A percentile compares a stretch with the other conserved stretches of the same genome.
phyloP scores from a whole-genome alignment of 2,888 invertebrate genomes.

The Branchellion lobata region DNA sequence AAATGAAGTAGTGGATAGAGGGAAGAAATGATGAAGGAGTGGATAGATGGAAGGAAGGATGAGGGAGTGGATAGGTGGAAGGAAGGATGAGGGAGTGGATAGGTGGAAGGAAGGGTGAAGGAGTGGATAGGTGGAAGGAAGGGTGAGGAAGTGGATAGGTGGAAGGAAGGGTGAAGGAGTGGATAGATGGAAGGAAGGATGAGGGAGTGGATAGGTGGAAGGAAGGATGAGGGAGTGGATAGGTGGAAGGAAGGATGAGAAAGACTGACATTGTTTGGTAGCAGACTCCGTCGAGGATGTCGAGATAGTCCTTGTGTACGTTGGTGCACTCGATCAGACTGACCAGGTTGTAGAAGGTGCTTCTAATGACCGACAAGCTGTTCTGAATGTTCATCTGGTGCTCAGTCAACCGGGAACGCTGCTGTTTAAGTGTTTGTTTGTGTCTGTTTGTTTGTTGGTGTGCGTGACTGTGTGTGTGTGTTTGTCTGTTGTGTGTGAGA shows the following conservation, averaged over 20 bases:
- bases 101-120: no score
- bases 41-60: no score
- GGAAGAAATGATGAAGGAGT: no score
- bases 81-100: neutral
- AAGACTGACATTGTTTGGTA: slow-evolving; percentile 54
- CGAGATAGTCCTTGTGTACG: slow-evolving; percentile 50
- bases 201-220: neutral
- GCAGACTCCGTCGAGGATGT: slow-evolving; percentile 65
- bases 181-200: neutral
- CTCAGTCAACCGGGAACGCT: slow-evolving; percentile 30
- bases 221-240: no score
- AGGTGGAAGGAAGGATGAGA: no score
- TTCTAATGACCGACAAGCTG: slow-evolving; percentile 40
- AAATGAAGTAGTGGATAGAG: neutral
- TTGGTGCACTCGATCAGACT: slow-evolving; percentile 50
- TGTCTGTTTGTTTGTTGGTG: no score
- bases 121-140: no score
- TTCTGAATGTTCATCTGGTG: slow-evolving; percentile 2
- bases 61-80: neutral
- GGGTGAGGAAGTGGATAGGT: no score
- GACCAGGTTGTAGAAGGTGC: slow-evolving; percentile 42
- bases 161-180: no score
- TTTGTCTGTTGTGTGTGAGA: no score
- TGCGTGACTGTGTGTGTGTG: no score
- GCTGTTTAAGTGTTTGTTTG: neutral